Percentiles rank a stretch among this genome's conserved stretches.
phyloP scores from a whole-genome alignment of 2,113 vertebrate genomes.

The Syrrhaptes paradoxus region DNA sequence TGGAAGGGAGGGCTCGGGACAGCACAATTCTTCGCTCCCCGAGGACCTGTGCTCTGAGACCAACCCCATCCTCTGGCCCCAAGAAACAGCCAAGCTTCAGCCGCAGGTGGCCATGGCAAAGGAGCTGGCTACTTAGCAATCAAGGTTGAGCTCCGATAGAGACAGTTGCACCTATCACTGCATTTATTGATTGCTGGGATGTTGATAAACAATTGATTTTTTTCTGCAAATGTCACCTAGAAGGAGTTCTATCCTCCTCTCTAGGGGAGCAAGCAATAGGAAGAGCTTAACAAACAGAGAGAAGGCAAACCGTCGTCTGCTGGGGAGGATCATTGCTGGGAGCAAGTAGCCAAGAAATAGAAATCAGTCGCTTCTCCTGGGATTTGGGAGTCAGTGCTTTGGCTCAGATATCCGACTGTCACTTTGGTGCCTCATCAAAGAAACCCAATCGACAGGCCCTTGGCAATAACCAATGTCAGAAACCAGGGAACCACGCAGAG shows the following conservation, averaged over 20 bases:
- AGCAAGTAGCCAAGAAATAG: fast-evolving
- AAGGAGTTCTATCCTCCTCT: slow-evolving; percentile 26
- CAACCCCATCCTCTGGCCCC: background rate
- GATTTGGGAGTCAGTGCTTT: background rate
- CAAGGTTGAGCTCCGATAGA: background rate
- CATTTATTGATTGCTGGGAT: background rate
- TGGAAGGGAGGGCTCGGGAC: background rate
- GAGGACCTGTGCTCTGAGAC: background rate
- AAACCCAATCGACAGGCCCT: background rate
- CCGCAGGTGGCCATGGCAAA: background rate
- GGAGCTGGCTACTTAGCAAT: background rate
- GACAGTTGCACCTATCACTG: slow-evolving; percentile 31
- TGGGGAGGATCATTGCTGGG: background rate
- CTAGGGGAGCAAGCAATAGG: background rate
- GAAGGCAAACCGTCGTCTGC: background rate
- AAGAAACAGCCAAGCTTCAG: background rate
- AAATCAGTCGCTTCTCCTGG: background rate
- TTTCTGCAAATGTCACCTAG: slow-evolving; percentile 39
- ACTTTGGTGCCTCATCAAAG: slow-evolving; percentile 6
- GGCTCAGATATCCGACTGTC: background rate
- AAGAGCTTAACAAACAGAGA: background rate
- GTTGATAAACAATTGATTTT: slow-evolving; percentile 59
- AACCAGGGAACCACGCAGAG: background rate
- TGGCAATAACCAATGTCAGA: background rate
- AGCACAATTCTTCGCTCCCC: background rate